Conservation (phyloP, 2,113 vertebrate species). For the Chaetodon trifascialis region DNA sequence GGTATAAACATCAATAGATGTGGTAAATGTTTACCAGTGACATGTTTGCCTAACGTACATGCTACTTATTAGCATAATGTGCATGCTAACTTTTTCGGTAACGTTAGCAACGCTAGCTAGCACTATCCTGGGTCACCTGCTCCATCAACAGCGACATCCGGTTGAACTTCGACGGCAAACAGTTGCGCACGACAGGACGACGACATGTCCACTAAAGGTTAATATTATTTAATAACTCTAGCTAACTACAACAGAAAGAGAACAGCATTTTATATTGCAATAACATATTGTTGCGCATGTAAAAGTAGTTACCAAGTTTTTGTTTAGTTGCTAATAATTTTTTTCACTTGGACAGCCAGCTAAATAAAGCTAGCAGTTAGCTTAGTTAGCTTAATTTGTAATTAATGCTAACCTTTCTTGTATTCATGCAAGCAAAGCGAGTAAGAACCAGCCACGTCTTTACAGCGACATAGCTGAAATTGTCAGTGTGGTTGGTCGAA, state of each 20-base stretch:
- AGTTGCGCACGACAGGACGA: background rate
- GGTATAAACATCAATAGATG: too few species aligned
- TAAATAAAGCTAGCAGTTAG: background rate
- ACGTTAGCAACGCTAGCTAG: background rate
- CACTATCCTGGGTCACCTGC: background rate
- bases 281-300: background rate
- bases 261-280: background rate
- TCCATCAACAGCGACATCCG: too few species aligned
- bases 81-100: background rate
- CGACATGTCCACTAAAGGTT: background rate
- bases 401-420: background rate
- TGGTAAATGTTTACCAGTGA: too few species aligned
- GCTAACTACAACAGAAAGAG: accelerated
- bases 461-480: too few species aligned
- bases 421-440: background rate
- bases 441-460: accelerated
- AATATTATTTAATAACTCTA: background rate
- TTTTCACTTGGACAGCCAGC: background rate
- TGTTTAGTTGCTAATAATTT: background rate
- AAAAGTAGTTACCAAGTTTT: background rate
- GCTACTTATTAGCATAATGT: background rate
- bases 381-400: background rate
- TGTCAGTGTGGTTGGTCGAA: background rate
- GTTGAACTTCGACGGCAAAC: too few species aligned
- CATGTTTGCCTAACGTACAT: background rate